Percentiles rank a stretch among this genome's conserved stretches.
phyloP scores from a whole-genome alignment of 2,113 vertebrate species.

The Anhinga anhinga region DNA sequence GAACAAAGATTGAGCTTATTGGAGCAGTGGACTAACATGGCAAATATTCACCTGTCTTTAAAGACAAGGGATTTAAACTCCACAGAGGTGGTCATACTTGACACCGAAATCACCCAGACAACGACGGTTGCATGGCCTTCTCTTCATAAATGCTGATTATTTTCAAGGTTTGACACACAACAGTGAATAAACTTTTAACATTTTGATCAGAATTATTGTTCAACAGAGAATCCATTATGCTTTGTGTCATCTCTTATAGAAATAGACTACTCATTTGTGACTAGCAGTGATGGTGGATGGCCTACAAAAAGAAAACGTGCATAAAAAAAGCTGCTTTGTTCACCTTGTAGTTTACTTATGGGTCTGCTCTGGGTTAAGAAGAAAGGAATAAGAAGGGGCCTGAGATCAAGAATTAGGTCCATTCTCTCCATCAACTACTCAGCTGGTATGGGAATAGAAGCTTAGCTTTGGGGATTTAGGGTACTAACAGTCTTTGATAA shows the following conservation, averaged over 20 bases:
- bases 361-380: not conserved
- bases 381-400: not conserved
- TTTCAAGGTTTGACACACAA: not conserved
- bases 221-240: not conserved
- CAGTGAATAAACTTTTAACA: constrained; percentile 8
- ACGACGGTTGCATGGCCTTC: not conserved
- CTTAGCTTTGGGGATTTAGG: not conserved
- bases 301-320: not conserved
- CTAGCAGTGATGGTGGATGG: not conserved
- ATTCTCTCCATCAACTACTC: not conserved
- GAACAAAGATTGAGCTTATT: not conserved
- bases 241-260: not conserved
- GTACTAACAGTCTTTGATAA: not conserved
- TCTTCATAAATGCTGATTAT: constrained; percentile 24
- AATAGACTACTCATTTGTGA: not conserved
- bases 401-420: not conserved
- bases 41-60: not conserved
- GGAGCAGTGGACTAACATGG: not conserved
- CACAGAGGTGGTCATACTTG: not conserved
- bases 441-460: not conserved
- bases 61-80: not conserved
- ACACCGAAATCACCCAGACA: constrained; percentile 22
- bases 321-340: not conserved
- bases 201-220: constrained; percentile 22
- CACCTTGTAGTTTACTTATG: not conserved